Evolutionary conservation across 2,797 vertebrate species (phyloP).

Genomic region (Anguilla megastoma): DNA sequence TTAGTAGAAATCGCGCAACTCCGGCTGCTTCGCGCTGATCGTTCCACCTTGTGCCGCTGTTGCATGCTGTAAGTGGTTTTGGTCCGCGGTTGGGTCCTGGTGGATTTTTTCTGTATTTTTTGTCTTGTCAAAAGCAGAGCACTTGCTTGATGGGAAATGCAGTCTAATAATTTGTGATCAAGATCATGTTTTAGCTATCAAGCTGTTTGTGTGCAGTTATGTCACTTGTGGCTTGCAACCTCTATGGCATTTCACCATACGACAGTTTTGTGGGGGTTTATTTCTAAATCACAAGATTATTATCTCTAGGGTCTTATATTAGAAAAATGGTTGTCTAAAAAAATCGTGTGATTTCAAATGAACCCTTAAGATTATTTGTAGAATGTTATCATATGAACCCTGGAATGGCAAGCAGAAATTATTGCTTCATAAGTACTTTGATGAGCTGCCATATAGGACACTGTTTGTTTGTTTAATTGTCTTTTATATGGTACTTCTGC

Average conservation of each 20-base stretch:
- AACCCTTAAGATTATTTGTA: not conserved
- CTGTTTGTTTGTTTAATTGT: constrained; percentile 9
- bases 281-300: not conserved
- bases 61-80: constrained; percentile 4
- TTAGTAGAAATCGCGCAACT: not conserved
- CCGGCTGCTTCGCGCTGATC: not conserved
- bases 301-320: not conserved
- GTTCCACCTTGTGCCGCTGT: not conserved
- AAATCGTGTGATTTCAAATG: not conserved
- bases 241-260: not conserved
- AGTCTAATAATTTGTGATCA: not conserved
- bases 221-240: not conserved
- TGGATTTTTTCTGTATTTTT: not conserved
- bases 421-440: not conserved
- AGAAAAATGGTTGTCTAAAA: not conserved
- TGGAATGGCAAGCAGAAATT: not conserved
- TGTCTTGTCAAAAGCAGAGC: not conserved
- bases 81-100: not conserved
- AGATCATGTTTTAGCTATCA: not conserved
- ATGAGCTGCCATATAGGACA: not conserved
- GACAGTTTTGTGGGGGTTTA: not conserved
- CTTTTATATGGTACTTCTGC: not conserved
- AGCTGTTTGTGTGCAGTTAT: not conserved
- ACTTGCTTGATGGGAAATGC: not conserved
- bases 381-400: not conserved